Conservation (phyloP, 2,113 vertebrate species). For the Corythornis cristatus region DNA sequence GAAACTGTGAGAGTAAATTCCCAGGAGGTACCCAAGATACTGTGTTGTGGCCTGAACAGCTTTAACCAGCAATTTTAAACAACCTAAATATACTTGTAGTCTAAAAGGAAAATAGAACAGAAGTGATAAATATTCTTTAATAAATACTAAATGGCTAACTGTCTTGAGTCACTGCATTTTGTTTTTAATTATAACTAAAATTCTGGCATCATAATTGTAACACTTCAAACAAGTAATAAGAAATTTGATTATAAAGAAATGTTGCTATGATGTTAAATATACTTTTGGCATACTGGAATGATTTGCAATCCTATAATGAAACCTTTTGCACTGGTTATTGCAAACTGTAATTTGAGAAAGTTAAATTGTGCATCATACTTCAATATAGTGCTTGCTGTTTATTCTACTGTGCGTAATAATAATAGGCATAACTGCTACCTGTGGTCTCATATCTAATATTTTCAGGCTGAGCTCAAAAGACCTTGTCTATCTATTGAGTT, state of each 20-base stretch:
- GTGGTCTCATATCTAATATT: neutral
- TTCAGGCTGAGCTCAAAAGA: neutral
- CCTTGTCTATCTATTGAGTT: neutral
- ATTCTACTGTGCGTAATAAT: neutral
- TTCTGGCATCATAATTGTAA: neutral
- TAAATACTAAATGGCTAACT: neutral
- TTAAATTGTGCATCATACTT: conserved; percentile 7
- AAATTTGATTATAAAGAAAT: conserved; percentile 27
- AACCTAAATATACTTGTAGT: neutral
- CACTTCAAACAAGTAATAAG: conserved; percentile 22
- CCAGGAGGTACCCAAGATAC: neutral
- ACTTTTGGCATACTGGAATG: conserved; percentile 13
- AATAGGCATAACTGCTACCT: neutral
- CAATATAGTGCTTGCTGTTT: neutral
- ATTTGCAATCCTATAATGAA: conserved; percentile 8
- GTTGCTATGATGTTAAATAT: conserved; percentile 7
- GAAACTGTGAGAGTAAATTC: neutral
- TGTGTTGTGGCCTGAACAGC: neutral
- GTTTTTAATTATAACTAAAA: neutral
- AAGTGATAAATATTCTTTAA: neutral
- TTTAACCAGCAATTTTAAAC: neutral
- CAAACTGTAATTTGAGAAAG: neutral
- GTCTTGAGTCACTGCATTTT: neutral
- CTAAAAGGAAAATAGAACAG: neutral
- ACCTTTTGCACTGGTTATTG: neutral